Evolutionary conservation across 1,140 invertebrate species (phyloP), one percentile per base, ranked within the genome.

Genomic region (Drosophila setifemur): DNA sequence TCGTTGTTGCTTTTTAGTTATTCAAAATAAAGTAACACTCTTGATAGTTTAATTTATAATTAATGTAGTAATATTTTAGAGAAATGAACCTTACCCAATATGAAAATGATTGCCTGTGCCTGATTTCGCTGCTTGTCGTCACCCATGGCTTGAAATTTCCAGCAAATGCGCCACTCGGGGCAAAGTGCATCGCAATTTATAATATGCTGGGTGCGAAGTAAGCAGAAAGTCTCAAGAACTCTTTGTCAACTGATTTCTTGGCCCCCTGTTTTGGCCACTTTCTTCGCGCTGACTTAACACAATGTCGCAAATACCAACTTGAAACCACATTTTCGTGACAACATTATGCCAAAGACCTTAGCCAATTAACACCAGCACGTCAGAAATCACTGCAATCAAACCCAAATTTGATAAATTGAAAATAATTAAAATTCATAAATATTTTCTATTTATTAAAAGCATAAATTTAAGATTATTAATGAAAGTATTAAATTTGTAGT

Each of bases 211-310:
- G 8, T 74, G 78, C 79, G 12, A 7, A 28, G 45, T 67, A 85
- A 83, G 79, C 78, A 74, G 11, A 83, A 83, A 67, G 55, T 68
- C 37, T 77, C 72, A 77, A 77, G 50, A 70, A 70, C 67, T 39
- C 39, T 44, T 43, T n/a, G 44, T 45, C 35, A 28, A 52, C 35
- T 21, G 18, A 19, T 43, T 66, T 67, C 21, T 60, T 7, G 8
- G 21, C 28, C 26, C 3, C 14, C 40, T 57, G 23, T 40, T 55
- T 26, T 47, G 43, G 39, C 33, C 18, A 43, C 23, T 42, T 16
- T 23, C 14, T 57, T 70, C 52, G 49, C 19, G 52, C 40, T 55
- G 52, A 55, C 35, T 39, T 69, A 54, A 37, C 66, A 26, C 40
- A 54, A 54, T 37, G 14, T 3, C 5, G 8, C 16, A 14, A 37